Base-by-base conservation (phyloP, 1,140 invertebrate species). In the Globodera rostochiensis region DNA sequence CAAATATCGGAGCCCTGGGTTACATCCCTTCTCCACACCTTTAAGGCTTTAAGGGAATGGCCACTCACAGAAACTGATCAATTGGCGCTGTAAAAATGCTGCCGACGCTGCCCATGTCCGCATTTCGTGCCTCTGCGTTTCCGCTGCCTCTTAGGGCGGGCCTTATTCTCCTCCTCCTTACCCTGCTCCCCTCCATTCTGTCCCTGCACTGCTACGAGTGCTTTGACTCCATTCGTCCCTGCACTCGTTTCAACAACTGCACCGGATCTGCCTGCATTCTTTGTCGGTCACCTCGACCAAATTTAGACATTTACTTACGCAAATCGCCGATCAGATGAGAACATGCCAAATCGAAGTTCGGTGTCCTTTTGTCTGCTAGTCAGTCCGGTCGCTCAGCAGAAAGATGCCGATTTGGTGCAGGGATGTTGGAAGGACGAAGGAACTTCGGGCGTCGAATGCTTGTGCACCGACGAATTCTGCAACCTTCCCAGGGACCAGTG, bases 391-490 rank as follows among this genome's bases (percentile, higher is more conserved):
- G 50, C 60, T 15, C 57, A 15, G n/a, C 36, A 77, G 53, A 53
- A 79, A 9, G 25, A 45, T 50, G 67, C 74, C 11, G 69, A 69
- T n/a, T 25, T 67, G 69, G 53, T n/a, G 13, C 46, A 77, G 21
- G 80, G 80, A 19, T 81, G 80, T 57, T 81, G 80, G 80, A 57
- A 49, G 25, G 80, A 81, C 19, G 7, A 46, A 1, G 47, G 25
- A 7, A 47, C 46, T 49, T 71, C 53, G 46, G 73, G 75, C 60
- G 70, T 74, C 13, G 60, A 81, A 21, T 81, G 80, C 50, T 25
- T 81, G n/a, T 81, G 80, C 57, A 74, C 70, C 25, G 74, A n/a
- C 70, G 36, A 81, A 53, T 81, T 81, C 73, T 81, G 80, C 60
- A 81, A 81, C 66, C 6, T 53, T 19, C 80, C 73, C 8, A 81